Base-by-base conservation (phyloP, 1,140 invertebrate genomes). In the Matsumurasca onukii region DNA sequence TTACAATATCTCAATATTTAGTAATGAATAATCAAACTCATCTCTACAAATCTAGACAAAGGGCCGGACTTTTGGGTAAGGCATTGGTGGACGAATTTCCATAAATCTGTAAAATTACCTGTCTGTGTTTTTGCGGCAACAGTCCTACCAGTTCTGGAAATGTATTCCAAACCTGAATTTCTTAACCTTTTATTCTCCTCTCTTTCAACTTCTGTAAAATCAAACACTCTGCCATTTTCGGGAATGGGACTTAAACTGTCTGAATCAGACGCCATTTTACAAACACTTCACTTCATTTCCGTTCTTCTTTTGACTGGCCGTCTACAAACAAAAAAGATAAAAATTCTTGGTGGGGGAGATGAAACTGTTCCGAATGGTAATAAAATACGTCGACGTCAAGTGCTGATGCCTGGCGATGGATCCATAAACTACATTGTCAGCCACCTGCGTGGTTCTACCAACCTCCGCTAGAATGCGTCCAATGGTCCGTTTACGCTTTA, bases 91-190 rank as follows among this genome's bases (percentile, higher is more conserved):
- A 27, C 52, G 45, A 55, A 2, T 31, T 48, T 13, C 5, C 48
- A 34, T 51, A 48, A 51, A 24, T 68, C 24, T 49, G 72, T 73
- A 57, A 39, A 27, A 55, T 73, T 76, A 82, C 80, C 80, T 80
- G 79, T 75, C 55, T 80, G 79, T 75, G 76, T 78, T 74, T 82
- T 82, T 12, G 80, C 80, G 39, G 80, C 78, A 71, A 82, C 78
- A 66, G 80, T 70, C 75, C 80, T 80, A 57, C 80, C 80, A 25
- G 80, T 79, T 49, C 79, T 71, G 48, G 80, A 81, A 70, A 82
- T 76, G 74, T 82, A 82, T 67, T 78, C 79, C 72, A 79, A 73
- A 31, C 80, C 80, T 29, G 79, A 75, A 69, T 79, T 80, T 55
- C 80, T 74, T 69, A 82, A 73, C 70, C 80, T 77, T 73, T 80